A percentile compares a stretch with the other conserved stretches of the same genome.
Conservation (phyloP, 2,797 vertebrate genomes). For the Siniperca undulata region DNA sequence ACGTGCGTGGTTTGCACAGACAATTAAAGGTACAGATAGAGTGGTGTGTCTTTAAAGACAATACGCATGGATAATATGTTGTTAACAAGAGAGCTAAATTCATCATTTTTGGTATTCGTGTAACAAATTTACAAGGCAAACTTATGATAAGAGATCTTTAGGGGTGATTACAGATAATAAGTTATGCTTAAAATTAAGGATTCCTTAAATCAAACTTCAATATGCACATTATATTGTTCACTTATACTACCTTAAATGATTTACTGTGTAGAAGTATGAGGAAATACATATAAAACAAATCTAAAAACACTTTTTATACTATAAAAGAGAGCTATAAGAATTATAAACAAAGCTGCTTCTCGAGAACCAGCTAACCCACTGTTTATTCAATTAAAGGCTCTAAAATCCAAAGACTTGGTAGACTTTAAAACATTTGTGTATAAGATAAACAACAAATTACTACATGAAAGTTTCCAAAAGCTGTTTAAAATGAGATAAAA, state of each 20-base stretch:
- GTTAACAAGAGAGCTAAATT: background rate
- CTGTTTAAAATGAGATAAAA: background rate
- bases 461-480: background rate
- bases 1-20: background rate
- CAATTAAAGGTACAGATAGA: constrained; percentile 6
- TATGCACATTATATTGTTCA: background rate
- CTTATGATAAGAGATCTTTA: too few relatives aligned
- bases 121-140: background rate
- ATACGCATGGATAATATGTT: background rate
- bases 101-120: background rate
- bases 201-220: background rate
- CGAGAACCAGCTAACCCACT: background rate
- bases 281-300: background rate
- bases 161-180: background rate
- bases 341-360: background rate
- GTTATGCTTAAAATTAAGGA: background rate
- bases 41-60: background rate
- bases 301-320: background rate
- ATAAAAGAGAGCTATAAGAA: rapidly evolving
- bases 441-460: background rate
- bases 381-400: background rate
- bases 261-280: background rate
- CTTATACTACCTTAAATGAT: too few relatives aligned
- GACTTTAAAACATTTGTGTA: background rate
- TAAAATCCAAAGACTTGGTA: background rate